Base-by-base conservation (phyloP, 2,888 invertebrate genomes). In the Eurytoma californica region DNA sequence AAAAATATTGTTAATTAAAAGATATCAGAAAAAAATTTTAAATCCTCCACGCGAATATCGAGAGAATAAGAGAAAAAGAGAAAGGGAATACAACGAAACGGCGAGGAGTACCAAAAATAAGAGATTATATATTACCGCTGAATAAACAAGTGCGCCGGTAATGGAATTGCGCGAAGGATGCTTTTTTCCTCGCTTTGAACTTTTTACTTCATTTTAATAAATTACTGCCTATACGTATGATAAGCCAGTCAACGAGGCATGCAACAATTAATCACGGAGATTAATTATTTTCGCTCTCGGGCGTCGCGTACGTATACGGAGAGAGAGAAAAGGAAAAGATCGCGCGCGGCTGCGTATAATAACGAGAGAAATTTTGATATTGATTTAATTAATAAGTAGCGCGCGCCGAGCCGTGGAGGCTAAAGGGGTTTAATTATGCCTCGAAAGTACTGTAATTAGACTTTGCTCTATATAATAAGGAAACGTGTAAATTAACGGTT, bases 181-280 rank as follows among this genome's bases (percentile, higher is more conserved):
- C 63, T 55, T 51, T 28, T 24, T 24, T 74, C 39, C 39, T 39
- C 7, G 39, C 39, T 4, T 7, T 39, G 39, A 39, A 63, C 70
- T 63, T 24, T 69, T 20, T 13, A 39, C 58, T 47, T 65, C 20
- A 53, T 68, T 76, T 51, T 76, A 66, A 77, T 77, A 57, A 77
- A 65, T 14, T 63, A 49, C 57, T 74, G 49, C 24, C 51, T 39
- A 53, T 57, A 20, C 14, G 63, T 24, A 39, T 39, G 72, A 61
- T 63, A 20, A 18, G 57, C 51, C 16, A 16, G 9, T 5, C 72
- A 20, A 3, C 3, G 9, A 49, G 3, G 49, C 16, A 12, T 51
- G 39, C 47, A 39, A 20, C 77, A 3, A 77, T 77, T 77, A 77
- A 77, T 77, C 77, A 72, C 60, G 30, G 47, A 77, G 72, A 77